Evolutionary conservation across 2,888 invertebrate genomes (phyloP), one percentile per base, ranked within the genome.

Genomic region (Chamaedrilus cognettii): DNA sequence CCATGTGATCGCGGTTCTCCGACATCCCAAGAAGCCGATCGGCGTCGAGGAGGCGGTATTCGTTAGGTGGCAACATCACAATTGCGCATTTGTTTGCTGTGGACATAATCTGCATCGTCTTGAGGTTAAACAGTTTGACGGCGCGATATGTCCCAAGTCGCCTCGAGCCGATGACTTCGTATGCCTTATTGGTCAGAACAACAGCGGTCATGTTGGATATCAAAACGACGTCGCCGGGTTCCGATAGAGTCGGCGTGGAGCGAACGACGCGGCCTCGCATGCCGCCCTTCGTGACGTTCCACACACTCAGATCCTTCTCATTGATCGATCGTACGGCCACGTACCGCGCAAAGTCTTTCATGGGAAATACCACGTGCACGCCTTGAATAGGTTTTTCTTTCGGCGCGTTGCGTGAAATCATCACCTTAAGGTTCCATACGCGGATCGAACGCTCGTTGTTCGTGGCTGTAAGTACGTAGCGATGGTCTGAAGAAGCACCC

Each of bases 281-380:
- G 62, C 77, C 78, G 11, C 75, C 77, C 59, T 78, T 79, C 15
- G 77, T 76, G 28, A 80, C 75, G 66, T 82, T 80, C 82, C 82
- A 82, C 11, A 82, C 77, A 62, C 75, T 76, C 33, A 82, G 68
- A n/a, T 79, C 78, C 15, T 80, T 81, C 57, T 79, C 79, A 71
- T 79, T 77, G 28, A 78, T 72, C 28, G 78, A 77, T 60, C 78
- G 74, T 11, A 79, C 78, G 1, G 81, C 76, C 4, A 80, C 78
- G 67, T 80, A 80, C 51, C 78, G 70, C 3, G 79, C 77, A 61
- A 80, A 77, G 52, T 77, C 77, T 2, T 67, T 65, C 77, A 82
- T 78, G 5, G 77, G 76, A 31, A 78, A 69, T 3, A 82, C 76
- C 35, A 77, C 73, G 3, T 70, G 74, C 2, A 82, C 74, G 3